phyloP scores from a whole-genome alignment of 2,888 invertebrate genomes.

The Drepana falcataria region DNA sequence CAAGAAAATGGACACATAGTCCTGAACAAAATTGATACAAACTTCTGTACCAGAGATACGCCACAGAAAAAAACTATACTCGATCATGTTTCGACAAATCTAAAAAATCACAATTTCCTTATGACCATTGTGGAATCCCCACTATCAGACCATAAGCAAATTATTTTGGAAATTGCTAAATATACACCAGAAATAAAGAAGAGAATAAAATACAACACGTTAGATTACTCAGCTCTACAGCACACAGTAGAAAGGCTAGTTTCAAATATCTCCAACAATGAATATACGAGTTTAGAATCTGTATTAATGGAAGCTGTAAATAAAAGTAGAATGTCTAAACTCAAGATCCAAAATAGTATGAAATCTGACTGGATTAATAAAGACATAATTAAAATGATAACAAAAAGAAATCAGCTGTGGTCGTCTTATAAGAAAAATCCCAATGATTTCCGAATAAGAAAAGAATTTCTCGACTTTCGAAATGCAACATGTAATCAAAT shows the following conservation, averaged over 20 bases:
- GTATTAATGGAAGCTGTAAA: not conserved
- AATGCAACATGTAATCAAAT: constrained; percentile 5
- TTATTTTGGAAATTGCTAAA: constrained; percentile 11
- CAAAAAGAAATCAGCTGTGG: constrained; percentile 18
- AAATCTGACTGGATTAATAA: constrained; percentile 21
- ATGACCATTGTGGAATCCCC: constrained; percentile 15
- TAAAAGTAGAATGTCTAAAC: constrained; percentile 10
- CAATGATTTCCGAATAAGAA: constrained; percentile 6
- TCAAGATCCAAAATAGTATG: constrained; percentile 13
- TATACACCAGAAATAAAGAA: constrained; percentile 1
- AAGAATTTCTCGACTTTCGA: constrained; percentile 7
- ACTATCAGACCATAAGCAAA: constrained; percentile 21
- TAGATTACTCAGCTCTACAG: too few relatives aligned
- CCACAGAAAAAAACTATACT: constrained; percentile 15
- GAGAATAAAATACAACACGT: not conserved
- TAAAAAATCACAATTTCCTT: constrained; percentile 14
- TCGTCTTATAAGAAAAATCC: constrained; percentile 7
- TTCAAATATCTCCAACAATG: not conserved
- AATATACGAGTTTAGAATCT: too few relatives aligned
- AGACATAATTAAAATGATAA: constrained; percentile 14
- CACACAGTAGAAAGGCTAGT: not conserved
- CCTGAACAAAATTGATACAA: constrained; percentile 14
- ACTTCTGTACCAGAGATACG: constrained; percentile 16
- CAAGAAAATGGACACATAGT: constrained; percentile 10
- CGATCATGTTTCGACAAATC: constrained; percentile 19